Conservation (phyloP, 2,797 vertebrate species). For the Typhlichthys subterraneus region DNA sequence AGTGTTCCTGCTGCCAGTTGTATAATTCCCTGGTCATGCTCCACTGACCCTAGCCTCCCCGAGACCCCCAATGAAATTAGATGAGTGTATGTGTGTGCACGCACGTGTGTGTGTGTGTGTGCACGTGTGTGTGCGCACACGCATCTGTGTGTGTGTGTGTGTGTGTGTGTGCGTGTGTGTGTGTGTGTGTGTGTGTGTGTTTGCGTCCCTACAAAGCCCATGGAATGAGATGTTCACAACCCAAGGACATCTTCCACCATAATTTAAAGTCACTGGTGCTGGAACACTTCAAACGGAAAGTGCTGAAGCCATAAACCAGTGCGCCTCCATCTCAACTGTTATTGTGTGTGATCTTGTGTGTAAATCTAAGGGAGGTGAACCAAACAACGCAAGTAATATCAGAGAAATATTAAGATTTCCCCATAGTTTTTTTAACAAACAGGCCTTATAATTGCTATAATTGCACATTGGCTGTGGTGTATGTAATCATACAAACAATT, state of each 20-base stretch:
- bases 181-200: slow-evolving; percentile 16
- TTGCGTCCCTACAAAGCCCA: slow-evolving; percentile 35
- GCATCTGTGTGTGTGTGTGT: slow-evolving; percentile 15
- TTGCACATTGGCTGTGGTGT: slow-evolving; percentile 29
- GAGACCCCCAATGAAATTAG: slow-evolving; percentile 68
- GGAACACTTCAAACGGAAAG: slow-evolving; percentile 74
- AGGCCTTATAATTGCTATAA: slow-evolving; percentile 47
- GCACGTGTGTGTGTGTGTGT: slow-evolving; percentile 13
- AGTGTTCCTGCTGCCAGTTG: slow-evolving; percentile 72
- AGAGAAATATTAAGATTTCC: slow-evolving; percentile 34
- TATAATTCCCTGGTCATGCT: slow-evolving; percentile 75
- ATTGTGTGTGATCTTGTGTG: slow-evolving; percentile 70
- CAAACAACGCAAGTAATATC: slow-evolving; percentile 55
- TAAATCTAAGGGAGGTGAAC: slow-evolving; percentile 64
- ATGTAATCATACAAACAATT: slow-evolving; percentile 55
- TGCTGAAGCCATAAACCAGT: slow-evolving; percentile 75
- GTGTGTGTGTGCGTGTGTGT: slow-evolving; percentile 3
- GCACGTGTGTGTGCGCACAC: slow-evolving; percentile 8
- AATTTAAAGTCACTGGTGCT: slow-evolving; percentile 76
- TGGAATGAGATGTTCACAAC: slow-evolving; percentile 80
- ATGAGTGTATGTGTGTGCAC: slow-evolving; percentile 22
- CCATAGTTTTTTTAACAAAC: background rate
- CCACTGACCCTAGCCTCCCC: slow-evolving; percentile 64
- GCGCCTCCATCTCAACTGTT: slow-evolving; percentile 71
- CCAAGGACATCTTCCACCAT: slow-evolving; percentile 78